Conservation (phyloP, 2,113 vertebrate species). For the Lepidothrix coronata region DNA sequence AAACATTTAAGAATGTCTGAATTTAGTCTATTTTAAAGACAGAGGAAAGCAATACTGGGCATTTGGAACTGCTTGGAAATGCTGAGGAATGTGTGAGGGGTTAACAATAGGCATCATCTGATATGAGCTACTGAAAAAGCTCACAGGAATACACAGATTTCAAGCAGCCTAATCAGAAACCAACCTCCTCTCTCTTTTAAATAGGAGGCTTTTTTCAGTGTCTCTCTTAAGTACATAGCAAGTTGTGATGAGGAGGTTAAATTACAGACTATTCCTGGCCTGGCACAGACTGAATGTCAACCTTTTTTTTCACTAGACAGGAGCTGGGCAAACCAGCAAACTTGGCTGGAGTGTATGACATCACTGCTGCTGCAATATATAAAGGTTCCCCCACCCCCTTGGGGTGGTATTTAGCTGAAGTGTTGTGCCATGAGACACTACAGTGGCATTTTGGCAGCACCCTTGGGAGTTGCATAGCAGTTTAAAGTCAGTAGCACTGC, state of each 20-base stretch:
- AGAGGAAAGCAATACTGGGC: not conserved
- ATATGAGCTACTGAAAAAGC: not conserved
- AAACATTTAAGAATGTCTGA: not conserved
- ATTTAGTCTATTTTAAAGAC: not conserved
- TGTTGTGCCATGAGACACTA: constrained; percentile 21
- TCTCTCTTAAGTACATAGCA: not conserved
- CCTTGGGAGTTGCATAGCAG: not conserved
- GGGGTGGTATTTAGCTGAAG: constrained; percentile 39
- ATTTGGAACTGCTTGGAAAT: not conserved
- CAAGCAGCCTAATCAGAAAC: not conserved
- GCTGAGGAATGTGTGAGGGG: not conserved
- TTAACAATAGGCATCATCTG: not conserved
- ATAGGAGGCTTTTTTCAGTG: not conserved
- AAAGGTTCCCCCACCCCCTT: not conserved
- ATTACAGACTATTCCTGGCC: constrained; percentile 58
- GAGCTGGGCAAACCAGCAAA: not conserved
- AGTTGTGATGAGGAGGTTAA: constrained; percentile 23
- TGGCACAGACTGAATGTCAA: constrained; percentile 55
- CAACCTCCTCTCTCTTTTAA: not conserved
- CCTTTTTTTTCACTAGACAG: constrained; percentile 33
- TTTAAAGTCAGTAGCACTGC: not conserved
- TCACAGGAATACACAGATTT: not conserved
- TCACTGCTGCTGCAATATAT: constrained; percentile 48
- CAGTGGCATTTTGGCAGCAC: constrained; percentile 10
- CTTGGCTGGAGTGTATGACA: not conserved